Conservation (phyloP, 2,797 vertebrate genomes). For the Falco peregrinus region DNA sequence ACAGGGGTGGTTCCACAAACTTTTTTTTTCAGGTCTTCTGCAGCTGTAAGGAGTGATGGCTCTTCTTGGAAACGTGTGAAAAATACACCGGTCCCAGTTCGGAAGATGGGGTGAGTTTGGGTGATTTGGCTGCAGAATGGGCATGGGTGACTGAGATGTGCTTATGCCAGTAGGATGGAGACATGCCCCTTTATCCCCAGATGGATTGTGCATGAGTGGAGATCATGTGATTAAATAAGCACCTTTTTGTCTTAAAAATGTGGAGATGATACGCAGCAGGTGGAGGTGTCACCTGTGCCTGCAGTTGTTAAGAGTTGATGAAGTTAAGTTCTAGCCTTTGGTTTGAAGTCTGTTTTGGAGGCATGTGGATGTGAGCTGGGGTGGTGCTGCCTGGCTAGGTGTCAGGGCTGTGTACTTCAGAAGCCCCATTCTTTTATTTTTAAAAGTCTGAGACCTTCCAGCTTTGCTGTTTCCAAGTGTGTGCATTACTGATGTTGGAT, state of each 20-base stretch:
- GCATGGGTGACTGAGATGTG: neutral
- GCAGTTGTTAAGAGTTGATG: rapidly evolving
- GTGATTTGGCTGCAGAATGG: neutral
- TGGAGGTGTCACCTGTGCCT: neutral
- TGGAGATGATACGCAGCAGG: neutral
- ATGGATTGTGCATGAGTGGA: neutral
- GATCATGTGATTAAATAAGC: neutral
- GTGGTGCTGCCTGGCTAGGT: neutral
- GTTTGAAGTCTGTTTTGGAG: neutral
- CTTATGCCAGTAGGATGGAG: neutral
- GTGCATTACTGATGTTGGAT: neutral
- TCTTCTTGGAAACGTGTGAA: constrained; percentile 10
- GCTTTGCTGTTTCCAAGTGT: neutral
- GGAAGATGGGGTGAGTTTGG: constrained; percentile 24
- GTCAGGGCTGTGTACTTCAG: neutral
- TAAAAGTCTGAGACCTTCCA: neutral
- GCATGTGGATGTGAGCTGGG: rapidly evolving
- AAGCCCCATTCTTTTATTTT: neutral
- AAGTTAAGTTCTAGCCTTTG: neutral
- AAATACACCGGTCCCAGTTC: neutral
- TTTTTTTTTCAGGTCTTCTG: constrained; percentile 38
- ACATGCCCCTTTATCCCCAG: no score
- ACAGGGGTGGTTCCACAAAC: constrained; percentile 11
- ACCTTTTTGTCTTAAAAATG: neutral
- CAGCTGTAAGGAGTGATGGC: constrained; percentile 5